Conservation (phyloP, 2,797 vertebrate genomes). For the Sternotherus odoratus region DNA sequence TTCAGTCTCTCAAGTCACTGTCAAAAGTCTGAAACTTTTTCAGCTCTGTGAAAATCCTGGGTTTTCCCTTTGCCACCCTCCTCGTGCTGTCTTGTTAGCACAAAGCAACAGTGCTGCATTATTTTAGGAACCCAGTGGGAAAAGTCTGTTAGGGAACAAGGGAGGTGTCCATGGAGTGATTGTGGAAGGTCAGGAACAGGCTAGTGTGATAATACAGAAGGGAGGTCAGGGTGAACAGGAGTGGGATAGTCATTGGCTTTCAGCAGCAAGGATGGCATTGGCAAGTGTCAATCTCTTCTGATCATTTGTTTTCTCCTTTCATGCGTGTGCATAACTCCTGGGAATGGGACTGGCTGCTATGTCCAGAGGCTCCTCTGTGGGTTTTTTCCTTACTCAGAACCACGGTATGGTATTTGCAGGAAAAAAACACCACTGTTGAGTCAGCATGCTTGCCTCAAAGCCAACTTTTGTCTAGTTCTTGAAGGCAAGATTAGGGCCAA, state of each 20-base stretch:
- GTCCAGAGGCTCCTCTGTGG: neutral
- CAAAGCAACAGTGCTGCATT: neutral
- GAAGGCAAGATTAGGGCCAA: neutral
- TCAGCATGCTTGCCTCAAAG: neutral
- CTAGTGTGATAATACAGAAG: fast-evolving
- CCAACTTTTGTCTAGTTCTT: neutral
- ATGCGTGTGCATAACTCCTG: neutral
- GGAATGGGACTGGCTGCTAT: neutral
- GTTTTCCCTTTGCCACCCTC: neutral
- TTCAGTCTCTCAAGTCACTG: neutral
- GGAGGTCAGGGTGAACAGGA: neutral
- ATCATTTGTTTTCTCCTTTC: neutral
- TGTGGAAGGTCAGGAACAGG: neutral
- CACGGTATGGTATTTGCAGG: neutral
- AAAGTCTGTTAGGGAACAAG: neutral
- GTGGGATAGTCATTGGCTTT: neutral
- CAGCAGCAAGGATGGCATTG: neutral
- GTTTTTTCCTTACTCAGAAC: neutral
- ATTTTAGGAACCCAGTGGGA: neutral
- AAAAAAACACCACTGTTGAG: fast-evolving
- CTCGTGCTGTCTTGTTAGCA: neutral
- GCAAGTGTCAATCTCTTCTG: neutral
- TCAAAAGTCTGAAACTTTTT: neutral
- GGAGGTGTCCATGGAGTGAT: neutral
- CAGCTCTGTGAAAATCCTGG: neutral